Conservation (phyloP, 2,113 vertebrate genomes). For the Callipepla californica region DNA sequence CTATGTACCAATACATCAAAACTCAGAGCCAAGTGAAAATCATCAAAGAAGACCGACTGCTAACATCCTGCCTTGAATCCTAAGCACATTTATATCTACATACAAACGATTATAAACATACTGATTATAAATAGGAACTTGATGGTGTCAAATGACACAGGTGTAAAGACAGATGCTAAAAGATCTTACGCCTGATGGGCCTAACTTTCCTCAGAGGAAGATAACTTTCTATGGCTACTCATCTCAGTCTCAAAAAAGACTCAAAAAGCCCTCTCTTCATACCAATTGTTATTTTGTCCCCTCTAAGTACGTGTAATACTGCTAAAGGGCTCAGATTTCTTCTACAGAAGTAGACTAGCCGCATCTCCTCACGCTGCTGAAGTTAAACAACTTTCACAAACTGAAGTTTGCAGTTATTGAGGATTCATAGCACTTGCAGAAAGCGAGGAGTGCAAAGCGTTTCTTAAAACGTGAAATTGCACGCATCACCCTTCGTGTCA, state of each 20-base stretch:
- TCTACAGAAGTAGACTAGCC: background rate
- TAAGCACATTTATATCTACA: background rate
- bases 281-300: background rate
- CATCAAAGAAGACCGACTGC: background rate
- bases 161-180: background rate
- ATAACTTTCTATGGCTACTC: background rate
- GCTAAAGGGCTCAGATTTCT: background rate
- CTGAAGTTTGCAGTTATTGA: background rate
- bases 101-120: background rate
- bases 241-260: background rate
- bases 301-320: rapidly evolving
- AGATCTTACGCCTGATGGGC: background rate
- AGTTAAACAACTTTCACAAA: background rate
- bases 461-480: background rate
- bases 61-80: background rate
- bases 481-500: background rate
- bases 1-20: background rate
- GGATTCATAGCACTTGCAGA: background rate
- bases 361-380: background rate
- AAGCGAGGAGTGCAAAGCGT: background rate
- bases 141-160: background rate
- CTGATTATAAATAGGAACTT: background rate
- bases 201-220: background rate
- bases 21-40: background rate
- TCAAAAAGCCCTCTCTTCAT: background rate